Percentiles rank a stretch among this genome's conserved stretches.
These are phyloP conservation scores for Antigone vipio DNA, from an alignment of 2,113 vertebrate genomes.

Conservation along the genomic window DNA sequence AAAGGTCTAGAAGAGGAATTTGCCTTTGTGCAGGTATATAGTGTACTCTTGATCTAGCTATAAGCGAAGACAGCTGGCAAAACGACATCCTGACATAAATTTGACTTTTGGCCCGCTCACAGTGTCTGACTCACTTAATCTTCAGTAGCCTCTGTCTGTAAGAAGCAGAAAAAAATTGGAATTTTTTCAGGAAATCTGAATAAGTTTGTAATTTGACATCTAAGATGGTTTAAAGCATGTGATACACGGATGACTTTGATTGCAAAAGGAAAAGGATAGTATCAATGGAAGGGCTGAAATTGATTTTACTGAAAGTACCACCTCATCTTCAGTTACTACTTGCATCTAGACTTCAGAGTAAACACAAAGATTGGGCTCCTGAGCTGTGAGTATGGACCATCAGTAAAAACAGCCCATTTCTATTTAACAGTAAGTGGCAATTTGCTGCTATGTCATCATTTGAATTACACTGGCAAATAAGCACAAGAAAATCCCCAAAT, in stretches of 20 bases:
- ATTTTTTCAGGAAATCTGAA: not conserved
- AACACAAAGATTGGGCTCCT: not conserved
- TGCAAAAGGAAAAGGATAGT: not conserved
- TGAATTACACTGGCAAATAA: not conserved
- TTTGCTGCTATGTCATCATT: not conserved
- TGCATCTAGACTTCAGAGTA: not conserved
- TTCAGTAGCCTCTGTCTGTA: not conserved
- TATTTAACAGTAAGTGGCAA: not conserved
- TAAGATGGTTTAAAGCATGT: not conserved
- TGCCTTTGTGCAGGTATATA: slow-evolving; percentile 81
- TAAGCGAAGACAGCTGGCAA: not conserved
- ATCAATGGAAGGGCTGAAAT: not conserved
- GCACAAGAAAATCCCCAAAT: not conserved
- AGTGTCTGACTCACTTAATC: not conserved
- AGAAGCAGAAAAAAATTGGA: not conserved
- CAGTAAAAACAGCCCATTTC: not conserved
- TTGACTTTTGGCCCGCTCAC: not conserved
- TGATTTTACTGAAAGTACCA: not conserved
- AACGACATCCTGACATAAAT: not conserved
- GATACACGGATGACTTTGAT: not conserved
- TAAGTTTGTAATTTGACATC: not conserved
- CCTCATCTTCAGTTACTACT: not conserved
- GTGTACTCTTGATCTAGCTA: not conserved
- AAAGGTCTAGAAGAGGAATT: slow-evolving; percentile 82
- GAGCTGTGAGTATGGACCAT: not conserved